Evolutionary conservation across 2,888 invertebrate species (phyloP), one percentile per base, ranked within the genome.

Genomic region (Carabus problematicus): DNA sequence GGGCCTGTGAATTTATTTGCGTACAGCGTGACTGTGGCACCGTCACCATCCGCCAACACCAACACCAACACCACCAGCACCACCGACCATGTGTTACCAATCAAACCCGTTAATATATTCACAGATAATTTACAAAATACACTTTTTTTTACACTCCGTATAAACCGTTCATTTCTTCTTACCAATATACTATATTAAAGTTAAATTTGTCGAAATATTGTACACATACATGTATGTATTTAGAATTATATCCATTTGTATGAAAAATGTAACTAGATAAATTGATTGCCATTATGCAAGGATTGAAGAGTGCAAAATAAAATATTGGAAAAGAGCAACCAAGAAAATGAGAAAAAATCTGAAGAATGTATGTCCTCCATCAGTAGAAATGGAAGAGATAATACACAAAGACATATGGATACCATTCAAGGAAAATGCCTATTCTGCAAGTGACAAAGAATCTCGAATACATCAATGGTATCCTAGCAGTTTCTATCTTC

Each of bases 401-500:
- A 66, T 66, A 66, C 66, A 58, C 45, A 52, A 43, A 67, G 67
- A 67, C 39, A 42, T 60, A 67, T 67, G 42, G 60, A 54, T 67
- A 59, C 60, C 67, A 67, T 60, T 67, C 60, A 67, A 67, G 29
- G 52, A 60, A 45, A 67, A 60, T 42, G 67, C 60, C 60, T 60
- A 60, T 66, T 66, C 66, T 16, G 59, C 59, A 66, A 66, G 60
- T 60, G 67, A 67, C 67, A 60, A 67, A 67, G 67, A 43, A 52
- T 49, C 54, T 59, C 41, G 14, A 47, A 67, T 67, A 67, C 42
- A 67, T 67, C 67, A 67, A 60, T 47, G 49, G 59, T 52, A 66
- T 29, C 6, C 29, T 29, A 29, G 2, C 29, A 3, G 29, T 29
- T 29, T 2, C 29, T 29, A 6, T 29, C 29, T 29, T 29, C 6